phyloP scores from a whole-genome alignment of 1,140 invertebrate species.

The Notospermus geniculatus region DNA sequence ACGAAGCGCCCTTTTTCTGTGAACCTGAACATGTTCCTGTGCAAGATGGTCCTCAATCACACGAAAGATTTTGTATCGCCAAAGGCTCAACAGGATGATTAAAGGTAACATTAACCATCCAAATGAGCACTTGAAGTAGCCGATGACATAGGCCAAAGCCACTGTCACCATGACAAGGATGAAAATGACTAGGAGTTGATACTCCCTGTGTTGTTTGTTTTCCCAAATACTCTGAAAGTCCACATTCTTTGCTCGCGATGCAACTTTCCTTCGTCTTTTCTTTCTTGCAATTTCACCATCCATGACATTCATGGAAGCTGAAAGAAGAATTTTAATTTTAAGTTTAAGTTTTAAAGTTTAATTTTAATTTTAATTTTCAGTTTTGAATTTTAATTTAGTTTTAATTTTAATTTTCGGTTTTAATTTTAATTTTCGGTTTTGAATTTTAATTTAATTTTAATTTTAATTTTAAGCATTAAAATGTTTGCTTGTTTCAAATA shows the following conservation, averaged over 20 bases:
- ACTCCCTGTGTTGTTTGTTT: neutral
- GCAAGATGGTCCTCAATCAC: conserved; percentile 44
- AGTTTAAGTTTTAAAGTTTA: too few relatives aligned
- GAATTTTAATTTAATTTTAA: too few relatives aligned
- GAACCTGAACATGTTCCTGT: conserved; percentile 53
- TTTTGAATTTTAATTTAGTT: too few relatives aligned
- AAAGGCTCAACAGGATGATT: conserved; percentile 42
- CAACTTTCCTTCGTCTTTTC: too few relatives aligned
- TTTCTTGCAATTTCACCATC: too few relatives aligned
- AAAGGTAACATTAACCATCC: conserved; percentile 28
- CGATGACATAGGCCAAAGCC: conserved; percentile 11
- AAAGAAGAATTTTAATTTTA: too few relatives aligned
- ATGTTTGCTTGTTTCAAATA: too few relatives aligned
- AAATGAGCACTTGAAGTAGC: conserved; percentile 15
- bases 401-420: too few relatives aligned
- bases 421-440: too few relatives aligned
- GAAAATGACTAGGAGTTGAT: neutral
- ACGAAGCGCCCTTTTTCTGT: conserved; percentile 57
- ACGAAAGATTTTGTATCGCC: conserved; percentile 41
- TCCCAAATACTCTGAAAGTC: neutral
- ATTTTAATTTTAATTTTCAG: too few relatives aligned
- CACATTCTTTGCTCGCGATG: neutral
- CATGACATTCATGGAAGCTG: too few relatives aligned
- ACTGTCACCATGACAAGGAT: conserved; percentile 2
- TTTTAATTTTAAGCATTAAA: too few relatives aligned